Evolutionary conservation across 2,797 vertebrate genomes (phyloP), one percentile per base, ranked within the genome.

Genomic region (Champsocephalus gunnari): DNA sequence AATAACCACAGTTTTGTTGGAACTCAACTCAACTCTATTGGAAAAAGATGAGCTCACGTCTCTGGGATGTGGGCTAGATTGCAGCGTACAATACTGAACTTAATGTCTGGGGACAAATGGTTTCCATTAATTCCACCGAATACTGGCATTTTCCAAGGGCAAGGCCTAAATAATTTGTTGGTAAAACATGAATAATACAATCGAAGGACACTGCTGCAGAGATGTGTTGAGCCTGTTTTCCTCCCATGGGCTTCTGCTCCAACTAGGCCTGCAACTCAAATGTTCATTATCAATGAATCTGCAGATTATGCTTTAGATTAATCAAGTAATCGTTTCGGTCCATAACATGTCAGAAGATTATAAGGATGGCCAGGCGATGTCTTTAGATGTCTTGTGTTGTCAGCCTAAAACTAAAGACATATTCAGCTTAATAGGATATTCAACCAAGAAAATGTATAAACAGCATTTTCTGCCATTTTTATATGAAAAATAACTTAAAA

Each of bases 161-260:
- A 41, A 85, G 5, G 38, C 38, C 72, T 85, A 60, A 86, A 88
- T 81, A 86, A 84, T 89, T 80, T 86, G 69, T 83, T 79, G 55
- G 43, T 55, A 28, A 61, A 56, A 19, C 79, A 82, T 88, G 17
- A 82, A 90, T 86, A 81, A 84, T 85, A 50, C 34, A 82, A 77
- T 54, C 2, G 8, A 59, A 65, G 54, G 66, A 83, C 56, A 77
- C 41, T 16, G 56, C 47, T 69, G 63, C 53, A 73, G 51, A 53
- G 62, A 58, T 17, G 28, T 9, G 32, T n/a, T 53, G 66, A 50
- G 49, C 32, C 4, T 34, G 28, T 50, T 38, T 28, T 62, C 51
- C 60, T 49, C 41, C 44, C 47, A 34, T 6, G 12, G 47, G 10
- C 67, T 74, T 41, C 45, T 43, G 48, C 43, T 70, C 51, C 0